These are phyloP conservation scores for Meteorus sp. DNA, from an alignment of 1,140 invertebrate genomes.

Conservation along the genomic window DNA sequence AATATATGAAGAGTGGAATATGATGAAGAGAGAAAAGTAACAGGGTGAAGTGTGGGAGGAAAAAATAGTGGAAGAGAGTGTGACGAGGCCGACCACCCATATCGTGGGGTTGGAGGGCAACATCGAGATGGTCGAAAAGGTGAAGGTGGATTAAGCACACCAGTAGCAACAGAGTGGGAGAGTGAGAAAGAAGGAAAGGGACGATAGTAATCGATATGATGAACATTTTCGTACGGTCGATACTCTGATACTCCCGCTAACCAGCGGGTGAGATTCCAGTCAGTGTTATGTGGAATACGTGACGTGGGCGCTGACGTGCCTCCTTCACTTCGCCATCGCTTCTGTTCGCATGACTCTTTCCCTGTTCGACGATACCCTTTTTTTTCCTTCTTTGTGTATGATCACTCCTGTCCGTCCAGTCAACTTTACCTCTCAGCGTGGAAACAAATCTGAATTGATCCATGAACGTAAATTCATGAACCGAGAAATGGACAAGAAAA, in stretches of 20 bases:
- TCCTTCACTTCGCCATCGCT: conserved; percentile 16
- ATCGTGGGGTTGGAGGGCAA: neutral
- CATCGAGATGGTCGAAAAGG: conserved; percentile 12
- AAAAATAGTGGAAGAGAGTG: conserved; percentile 2
- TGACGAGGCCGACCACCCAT: neutral
- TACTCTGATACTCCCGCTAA: conserved; percentile 33
- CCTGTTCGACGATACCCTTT: conserved; percentile 21
- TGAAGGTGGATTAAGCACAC: conserved; percentile 12
- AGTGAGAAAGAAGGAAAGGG: conserved; percentile 18
- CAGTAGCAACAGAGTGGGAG: conserved; percentile 17
- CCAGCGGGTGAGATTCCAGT: conserved; percentile 25
- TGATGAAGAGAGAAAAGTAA: conserved; percentile 14
- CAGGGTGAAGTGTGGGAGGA: conserved; percentile 5
- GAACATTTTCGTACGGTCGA: conserved; percentile 38
- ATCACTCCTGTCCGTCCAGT: neutral
- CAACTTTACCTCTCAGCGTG: conserved; percentile 22
- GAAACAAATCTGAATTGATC: conserved; percentile 29
- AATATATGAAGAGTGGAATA: conserved; percentile 10
- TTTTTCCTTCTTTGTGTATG: conserved; percentile 6
- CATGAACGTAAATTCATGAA: too few relatives aligned
- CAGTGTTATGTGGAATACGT: conserved; percentile 32
- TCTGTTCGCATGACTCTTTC: conserved; percentile 19
- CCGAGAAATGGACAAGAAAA: too few relatives aligned
- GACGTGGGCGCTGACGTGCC: conserved; percentile 32
- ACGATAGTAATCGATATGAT: conserved; percentile 41